phyloP scores from a whole-genome alignment of 2,113 vertebrate species.

The Psilopogon haemacephalus region DNA sequence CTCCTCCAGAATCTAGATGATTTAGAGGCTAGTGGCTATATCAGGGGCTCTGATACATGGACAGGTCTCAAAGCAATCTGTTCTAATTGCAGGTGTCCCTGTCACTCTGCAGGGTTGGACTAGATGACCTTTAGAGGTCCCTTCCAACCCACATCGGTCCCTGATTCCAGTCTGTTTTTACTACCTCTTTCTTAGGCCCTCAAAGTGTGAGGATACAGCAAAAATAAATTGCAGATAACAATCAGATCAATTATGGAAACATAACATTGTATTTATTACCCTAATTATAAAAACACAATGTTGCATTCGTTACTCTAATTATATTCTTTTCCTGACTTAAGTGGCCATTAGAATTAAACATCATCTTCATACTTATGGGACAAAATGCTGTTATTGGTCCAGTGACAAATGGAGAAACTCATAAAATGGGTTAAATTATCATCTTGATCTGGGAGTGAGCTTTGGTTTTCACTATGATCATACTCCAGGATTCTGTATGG shows the following conservation, averaged over 20 bases:
- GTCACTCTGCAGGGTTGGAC: too few relatives aligned
- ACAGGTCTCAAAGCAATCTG: too few relatives aligned
- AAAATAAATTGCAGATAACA: neutral
- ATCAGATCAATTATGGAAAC: neutral
- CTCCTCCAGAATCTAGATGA: neutral
- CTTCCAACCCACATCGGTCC: too few relatives aligned
- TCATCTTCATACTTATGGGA: neutral
- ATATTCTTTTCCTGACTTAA: constrained; percentile 8
- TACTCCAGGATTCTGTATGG: neutral
- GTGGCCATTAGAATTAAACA: constrained; percentile 23
- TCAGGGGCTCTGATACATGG: neutral
- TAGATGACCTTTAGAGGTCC: too few relatives aligned
- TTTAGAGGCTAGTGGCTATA: neutral
- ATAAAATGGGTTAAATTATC: neutral
- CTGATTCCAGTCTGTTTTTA: neutral
- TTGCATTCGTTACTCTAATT: constrained; percentile 48
- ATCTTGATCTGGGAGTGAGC: neutral
- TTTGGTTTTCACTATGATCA: neutral
- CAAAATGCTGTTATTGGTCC: neutral
- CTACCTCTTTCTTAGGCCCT: neutral
- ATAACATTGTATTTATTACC: neutral
- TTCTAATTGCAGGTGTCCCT: too few relatives aligned
- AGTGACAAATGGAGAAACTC: neutral
- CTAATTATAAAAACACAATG: constrained; percentile 27
- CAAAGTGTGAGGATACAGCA: neutral